A percentile compares a stretch with the other conserved stretches of the same genome.
These are phyloP conservation scores for Callionymus lyra DNA, from an alignment of 2,113 vertebrate species.

Conservation along the genomic window DNA sequence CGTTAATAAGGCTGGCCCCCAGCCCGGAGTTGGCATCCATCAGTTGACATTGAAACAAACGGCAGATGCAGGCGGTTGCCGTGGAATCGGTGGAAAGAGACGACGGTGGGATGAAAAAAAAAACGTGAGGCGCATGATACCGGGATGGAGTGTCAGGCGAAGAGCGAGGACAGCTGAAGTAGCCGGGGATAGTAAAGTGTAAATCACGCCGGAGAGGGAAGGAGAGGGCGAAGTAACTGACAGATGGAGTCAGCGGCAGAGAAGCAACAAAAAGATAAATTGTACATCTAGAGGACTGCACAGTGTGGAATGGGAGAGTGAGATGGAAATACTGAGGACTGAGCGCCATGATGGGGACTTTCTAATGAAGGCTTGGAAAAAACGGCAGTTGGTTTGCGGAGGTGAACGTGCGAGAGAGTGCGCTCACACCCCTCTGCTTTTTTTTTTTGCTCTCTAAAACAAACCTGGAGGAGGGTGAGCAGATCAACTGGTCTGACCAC, in stretches of 20 bases:
- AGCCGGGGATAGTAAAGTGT: conserved; percentile 32
- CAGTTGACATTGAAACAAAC: conserved; percentile 34
- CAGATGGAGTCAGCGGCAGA: conserved; percentile 33
- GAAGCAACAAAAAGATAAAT: conserved; percentile 35
- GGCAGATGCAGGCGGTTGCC: conserved; percentile 37
- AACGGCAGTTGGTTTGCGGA: conserved; percentile 38
- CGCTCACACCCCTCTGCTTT: conserved; percentile 40
- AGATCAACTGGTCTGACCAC: conserved; percentile 42
- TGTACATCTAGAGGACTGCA: conserved; percentile 15
- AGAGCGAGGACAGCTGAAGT: conserved; percentile 40
- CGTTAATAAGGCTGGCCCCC: conserved; percentile 45
- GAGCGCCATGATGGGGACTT: conserved; percentile 40
- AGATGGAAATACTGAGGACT: conserved; percentile 22
- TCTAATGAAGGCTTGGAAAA: conserved; percentile 25
- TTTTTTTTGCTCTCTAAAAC: conserved; percentile 60
- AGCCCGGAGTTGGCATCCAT: conserved; percentile 48
- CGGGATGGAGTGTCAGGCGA: conserved; percentile 31
- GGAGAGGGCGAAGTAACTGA: conserved; percentile 42
- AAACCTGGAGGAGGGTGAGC: conserved; percentile 50
- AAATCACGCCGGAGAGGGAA: conserved; percentile 35
- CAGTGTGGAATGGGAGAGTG: no score
- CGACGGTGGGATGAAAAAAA: no score
- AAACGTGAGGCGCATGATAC: conserved; percentile 12
- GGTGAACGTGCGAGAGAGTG: conserved; percentile 50
- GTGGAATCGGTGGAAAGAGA: conserved; percentile 33